Evolutionary conservation across 2,113 vertebrate genomes (phyloP).

Genomic region (Rhinoderma darwinii): DNA sequence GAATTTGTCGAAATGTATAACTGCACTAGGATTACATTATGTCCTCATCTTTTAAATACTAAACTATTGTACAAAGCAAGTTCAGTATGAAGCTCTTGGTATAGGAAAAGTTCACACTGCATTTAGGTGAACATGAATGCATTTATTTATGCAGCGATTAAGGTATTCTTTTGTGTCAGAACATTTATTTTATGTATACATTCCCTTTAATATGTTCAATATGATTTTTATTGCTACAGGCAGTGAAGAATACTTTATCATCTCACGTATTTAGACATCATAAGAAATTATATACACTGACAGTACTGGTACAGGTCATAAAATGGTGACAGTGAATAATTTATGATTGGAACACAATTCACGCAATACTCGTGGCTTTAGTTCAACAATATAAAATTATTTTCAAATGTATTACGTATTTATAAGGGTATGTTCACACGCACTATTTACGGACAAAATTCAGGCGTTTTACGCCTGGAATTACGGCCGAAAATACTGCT

Average conservation of each 20-base stretch:
- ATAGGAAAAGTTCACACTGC: background rate
- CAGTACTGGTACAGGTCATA: conserved; percentile 33
- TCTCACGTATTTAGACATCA: conserved; percentile 26
- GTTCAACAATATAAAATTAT: background rate
- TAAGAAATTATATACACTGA: conserved; percentile 11
- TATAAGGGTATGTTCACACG: too few relatives aligned
- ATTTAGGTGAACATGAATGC: background rate
- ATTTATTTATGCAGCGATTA: conserved; percentile 2
- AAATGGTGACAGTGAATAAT: conserved; percentile 39
- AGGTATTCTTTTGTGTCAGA: conserved; percentile 7
- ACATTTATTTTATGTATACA: conserved; percentile 20
- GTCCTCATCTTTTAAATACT: background rate
- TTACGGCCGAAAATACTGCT: too few relatives aligned
- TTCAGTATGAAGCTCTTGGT: background rate
- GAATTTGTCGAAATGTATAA: too few relatives aligned
- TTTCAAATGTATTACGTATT: too few relatives aligned
- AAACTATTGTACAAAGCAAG: background rate
- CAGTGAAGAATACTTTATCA: conserved; percentile 1
- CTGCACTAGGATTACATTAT: too few relatives aligned
- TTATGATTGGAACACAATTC: conserved; percentile 31
- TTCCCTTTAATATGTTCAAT: background rate
- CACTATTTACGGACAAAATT: too few relatives aligned
- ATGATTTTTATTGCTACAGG: conserved; percentile 27
- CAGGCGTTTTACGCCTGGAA: too few relatives aligned
- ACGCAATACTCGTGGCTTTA: background rate